phyloP scores from a whole-genome alignment of 2,888 invertebrate genomes.

The Troides aeacus region DNA sequence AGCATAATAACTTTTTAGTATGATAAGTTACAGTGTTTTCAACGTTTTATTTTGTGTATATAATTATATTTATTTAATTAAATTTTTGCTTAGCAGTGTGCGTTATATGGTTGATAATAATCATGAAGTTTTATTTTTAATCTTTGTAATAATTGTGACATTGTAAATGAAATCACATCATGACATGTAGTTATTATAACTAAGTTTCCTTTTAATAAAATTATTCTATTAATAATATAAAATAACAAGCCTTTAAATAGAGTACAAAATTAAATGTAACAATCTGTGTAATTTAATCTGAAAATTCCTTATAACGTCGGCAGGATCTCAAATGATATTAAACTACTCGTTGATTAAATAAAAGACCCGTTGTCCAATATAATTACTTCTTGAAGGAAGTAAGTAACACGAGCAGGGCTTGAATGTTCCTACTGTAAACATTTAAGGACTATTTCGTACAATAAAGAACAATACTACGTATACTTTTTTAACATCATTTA shows the following conservation, averaged over 20 bases:
- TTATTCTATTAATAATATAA: neutral
- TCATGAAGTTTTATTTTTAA: no score
- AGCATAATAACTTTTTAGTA: no score
- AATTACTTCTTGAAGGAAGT: conserved; percentile 67
- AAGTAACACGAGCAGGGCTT: conserved; percentile 45
- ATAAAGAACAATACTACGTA: neutral
- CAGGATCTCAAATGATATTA: conserved; percentile 71
- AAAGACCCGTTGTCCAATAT: conserved; percentile 67
- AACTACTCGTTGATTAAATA: conserved; percentile 72
- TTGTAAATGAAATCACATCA: no score
- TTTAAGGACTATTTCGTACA: conserved; percentile 7
- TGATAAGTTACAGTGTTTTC: no score
- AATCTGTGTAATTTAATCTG: conserved; percentile 23
- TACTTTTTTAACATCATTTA: neutral
- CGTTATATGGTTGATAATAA: no score
- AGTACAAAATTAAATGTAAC: neutral
- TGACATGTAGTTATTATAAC: no score
- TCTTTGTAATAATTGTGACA: no score
- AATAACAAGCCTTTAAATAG: neutral
- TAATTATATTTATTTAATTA: no score
- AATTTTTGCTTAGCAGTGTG: no score
- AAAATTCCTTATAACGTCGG: conserved; percentile 47
- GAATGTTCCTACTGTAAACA: neutral
- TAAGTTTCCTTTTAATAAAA: no score
- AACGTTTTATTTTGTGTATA: no score